phyloP scores from a whole-genome alignment of 2,888 invertebrate species.

The Arrhopalites spinosus region DNA sequence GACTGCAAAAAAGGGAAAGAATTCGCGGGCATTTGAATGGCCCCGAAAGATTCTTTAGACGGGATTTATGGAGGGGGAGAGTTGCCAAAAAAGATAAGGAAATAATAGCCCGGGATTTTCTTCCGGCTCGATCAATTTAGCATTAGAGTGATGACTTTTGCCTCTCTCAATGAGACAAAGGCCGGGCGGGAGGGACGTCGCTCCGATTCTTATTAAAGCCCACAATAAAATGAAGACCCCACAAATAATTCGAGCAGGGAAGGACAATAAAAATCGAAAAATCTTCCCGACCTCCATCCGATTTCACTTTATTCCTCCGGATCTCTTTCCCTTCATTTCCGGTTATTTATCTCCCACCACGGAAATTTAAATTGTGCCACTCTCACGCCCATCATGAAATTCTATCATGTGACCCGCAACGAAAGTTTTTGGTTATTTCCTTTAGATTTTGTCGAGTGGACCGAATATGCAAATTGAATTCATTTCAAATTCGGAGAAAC shows the following conservation, averaged over 20 bases:
- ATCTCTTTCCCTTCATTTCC: too few species aligned
- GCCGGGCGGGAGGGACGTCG: not conserved
- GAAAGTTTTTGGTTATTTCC: too few species aligned
- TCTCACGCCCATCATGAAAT: too few species aligned
- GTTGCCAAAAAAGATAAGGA: slow-evolving; percentile 1
- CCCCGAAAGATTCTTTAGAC: too few species aligned
- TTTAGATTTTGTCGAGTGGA: slow-evolving; percentile 71
- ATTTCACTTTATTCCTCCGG: too few species aligned
- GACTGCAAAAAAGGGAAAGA: too few species aligned
- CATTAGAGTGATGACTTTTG: not conserved
- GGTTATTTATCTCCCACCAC: too few species aligned
- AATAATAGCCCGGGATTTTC: slow-evolving; percentile 2
- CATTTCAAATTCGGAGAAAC: slow-evolving; percentile 78
- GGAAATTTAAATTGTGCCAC: too few species aligned
- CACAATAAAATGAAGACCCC: not conserved
- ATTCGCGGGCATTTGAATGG: not conserved
- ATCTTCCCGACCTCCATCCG: too few species aligned
- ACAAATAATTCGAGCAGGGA: too few species aligned
- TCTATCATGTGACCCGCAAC: too few species aligned
- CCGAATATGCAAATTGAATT: slow-evolving; percentile 81
- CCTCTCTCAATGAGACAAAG: not conserved
- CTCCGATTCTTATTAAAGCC: not conserved
- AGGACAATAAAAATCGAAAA: too few species aligned
- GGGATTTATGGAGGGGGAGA: not conserved
- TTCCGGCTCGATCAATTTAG: slow-evolving; percentile 1